These are phyloP conservation scores for Apaloderma vittatum DNA, from an alignment of 2,113 vertebrate genomes.

Conservation along the genomic window DNA sequence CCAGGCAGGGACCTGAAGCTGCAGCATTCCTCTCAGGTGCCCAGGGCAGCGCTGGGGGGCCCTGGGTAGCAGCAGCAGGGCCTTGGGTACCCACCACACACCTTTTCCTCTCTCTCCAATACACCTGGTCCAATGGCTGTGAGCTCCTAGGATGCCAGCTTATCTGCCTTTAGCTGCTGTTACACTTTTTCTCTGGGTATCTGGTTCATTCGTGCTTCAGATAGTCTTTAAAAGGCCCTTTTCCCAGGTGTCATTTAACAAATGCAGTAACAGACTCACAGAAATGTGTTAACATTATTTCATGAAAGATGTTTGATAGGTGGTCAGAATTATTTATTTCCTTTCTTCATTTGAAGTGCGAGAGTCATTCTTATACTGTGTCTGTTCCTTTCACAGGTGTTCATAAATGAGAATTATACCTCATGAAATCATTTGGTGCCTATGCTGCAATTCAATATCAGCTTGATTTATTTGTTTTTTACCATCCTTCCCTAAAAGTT, in stretches of 20 bases:
- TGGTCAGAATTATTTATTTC: not conserved
- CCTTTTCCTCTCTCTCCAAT: not conserved
- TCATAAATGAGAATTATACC: constrained; percentile 54
- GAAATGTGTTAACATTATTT: not conserved
- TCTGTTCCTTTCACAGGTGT: constrained; percentile 38
- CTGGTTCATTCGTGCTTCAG: not conserved
- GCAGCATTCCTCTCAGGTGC: rapidly evolving
- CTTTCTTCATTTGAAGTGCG: constrained; percentile 27
- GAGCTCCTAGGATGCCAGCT: not conserved
- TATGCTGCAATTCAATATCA: constrained; percentile 38
- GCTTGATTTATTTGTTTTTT: constrained; percentile 69
- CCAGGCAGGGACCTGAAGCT: not conserved
- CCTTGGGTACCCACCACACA: rapidly evolving
- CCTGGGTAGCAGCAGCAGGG: not conserved
- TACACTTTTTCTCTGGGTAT: not conserved
- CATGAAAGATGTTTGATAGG: not conserved
- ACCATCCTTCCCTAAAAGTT: not conserved
- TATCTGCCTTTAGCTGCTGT: not conserved
- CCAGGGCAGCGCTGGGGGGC: not conserved
- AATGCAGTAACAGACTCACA: not conserved
- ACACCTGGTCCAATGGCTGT: not conserved
- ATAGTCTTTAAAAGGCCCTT: not conserved
- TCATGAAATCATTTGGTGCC: constrained; percentile 59
- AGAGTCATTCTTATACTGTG: not conserved
- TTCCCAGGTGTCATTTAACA: not conserved